Evolutionary conservation across 2,888 invertebrate species (phyloP).

Genomic region (Pimpla rufipes): DNA sequence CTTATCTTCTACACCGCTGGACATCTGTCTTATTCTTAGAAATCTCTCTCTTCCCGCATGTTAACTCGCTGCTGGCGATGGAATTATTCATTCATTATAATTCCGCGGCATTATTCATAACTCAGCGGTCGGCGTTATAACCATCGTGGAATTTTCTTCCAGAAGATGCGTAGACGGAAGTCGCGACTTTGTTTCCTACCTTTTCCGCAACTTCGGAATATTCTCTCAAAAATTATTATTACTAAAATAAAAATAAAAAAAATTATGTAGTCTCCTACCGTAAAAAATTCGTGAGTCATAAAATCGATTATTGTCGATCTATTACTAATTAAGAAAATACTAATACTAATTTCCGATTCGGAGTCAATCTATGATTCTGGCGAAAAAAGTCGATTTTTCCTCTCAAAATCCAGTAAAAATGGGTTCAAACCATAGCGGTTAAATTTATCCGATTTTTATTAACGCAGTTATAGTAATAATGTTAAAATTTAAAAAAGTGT

Average conservation of each 20-base stretch:
- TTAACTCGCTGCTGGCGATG: conserved; percentile 18
- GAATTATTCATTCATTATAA: conserved; percentile 44
- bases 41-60: neutral
- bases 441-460: too few relatives aligned
- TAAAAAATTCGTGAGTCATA: too few relatives aligned
- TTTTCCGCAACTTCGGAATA: neutral
- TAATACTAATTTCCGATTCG: too few relatives aligned
- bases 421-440: too few relatives aligned
- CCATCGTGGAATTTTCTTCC: conserved; percentile 6
- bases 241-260: neutral
- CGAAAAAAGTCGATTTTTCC: too few relatives aligned
- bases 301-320: too few relatives aligned
- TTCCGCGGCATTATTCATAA: conserved; percentile 46
- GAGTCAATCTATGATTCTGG: too few relatives aligned
- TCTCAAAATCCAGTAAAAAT: too few relatives aligned
- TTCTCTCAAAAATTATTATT: neutral
- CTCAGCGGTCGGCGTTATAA: neutral
- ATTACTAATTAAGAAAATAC: too few relatives aligned
- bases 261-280: too few relatives aligned
- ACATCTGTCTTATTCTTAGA: conserved; percentile 19
- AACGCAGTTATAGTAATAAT: too few relatives aligned
- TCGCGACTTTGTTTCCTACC: neutral
- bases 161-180: neutral
- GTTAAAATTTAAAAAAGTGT: too few relatives aligned
- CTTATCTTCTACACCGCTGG: conserved; percentile 4